Base-by-base conservation (phyloP, 1,140 invertebrate genomes). In the Odontomachus brunneus region DNA sequence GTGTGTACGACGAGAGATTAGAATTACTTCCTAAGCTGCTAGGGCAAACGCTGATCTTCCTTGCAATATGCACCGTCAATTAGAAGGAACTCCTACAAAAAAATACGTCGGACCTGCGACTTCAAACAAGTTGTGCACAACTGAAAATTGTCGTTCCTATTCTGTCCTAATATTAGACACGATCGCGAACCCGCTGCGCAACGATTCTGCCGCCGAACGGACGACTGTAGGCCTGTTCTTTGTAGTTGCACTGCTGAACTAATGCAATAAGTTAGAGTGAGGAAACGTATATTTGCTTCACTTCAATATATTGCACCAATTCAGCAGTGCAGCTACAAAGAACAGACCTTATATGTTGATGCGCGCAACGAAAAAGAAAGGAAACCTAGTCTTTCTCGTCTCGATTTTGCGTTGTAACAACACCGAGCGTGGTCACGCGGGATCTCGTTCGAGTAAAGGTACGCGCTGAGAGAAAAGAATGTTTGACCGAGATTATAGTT, bases 341-440 rank as follows among this genome's bases (percentile, higher is more conserved):
- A n/a, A n/a, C n/a, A n/a, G n/a, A n/a, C n/a, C n/a, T n/a, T 19
- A 29, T 53, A 80, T 53, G 33, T 80, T 80, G 44, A 62, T 69
- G 44, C 33, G 33, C 51, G 75, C 33, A 80, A 63, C 15, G 53
- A 38, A 53, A 73, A 85, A 19, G 7, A 14, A 48, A 15, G 38
- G 51, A n/a, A 33, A 59, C 14, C 72, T 86, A 86, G 53, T 76
- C 72, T 73, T 78, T 86, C 57, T 86, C 59, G n/a, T 63, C 24
- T 83, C 59, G 33, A 51, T 7, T 78, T 86, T 60, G 55, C 24
- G 33, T 29, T 83, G 48, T 5, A 33, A 33, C 29, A 5, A n/a
- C n/a, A n/a, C n/a, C 5, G n/a, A 12, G 51, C 69, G 33, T 38
- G 29, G 82, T 73, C 69, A 33, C 44, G 57, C 51, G 14, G 12